Evolutionary conservation across 2,113 vertebrate species (phyloP).

Genomic region (Xenus cinereus): DNA sequence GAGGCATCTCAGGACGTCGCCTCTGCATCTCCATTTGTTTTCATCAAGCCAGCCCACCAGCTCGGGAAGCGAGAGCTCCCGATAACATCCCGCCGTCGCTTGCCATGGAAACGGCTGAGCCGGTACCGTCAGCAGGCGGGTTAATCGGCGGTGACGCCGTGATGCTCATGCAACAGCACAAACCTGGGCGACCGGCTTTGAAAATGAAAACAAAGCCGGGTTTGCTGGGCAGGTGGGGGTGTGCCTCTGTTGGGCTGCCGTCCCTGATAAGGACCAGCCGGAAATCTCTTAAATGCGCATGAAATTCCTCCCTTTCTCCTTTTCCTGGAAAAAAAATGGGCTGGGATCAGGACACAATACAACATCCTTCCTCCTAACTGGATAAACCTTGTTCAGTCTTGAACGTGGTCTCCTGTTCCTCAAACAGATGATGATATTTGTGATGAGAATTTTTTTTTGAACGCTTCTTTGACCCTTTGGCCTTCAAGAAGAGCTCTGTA

Average conservation of each 20-base stretch:
- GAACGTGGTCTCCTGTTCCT: not conserved
- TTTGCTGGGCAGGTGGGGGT: not conserved
- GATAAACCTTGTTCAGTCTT: too few species aligned
- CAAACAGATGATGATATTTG: not conserved
- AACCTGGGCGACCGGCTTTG: not conserved
- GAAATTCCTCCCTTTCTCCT: not conserved
- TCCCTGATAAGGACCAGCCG: not conserved
- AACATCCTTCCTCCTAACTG: not conserved
- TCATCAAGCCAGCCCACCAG: not conserved
- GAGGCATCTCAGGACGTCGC: not conserved
- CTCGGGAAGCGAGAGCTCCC: not conserved
- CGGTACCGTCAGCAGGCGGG: not conserved
- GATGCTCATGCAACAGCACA: not conserved
- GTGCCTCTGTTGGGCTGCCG: not conserved
- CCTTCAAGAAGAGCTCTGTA: not conserved
- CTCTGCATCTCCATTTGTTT: not conserved
- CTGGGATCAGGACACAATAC: not conserved
- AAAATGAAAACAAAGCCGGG: not conserved
- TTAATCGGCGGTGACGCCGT: rapidly evolving
- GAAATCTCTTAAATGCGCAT: not conserved
- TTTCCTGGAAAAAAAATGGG: not conserved
- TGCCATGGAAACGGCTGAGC: not conserved
- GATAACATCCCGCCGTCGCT: not conserved
- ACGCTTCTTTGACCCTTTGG: not conserved
- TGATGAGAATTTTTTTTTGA: not conserved